phyloP scores from a whole-genome alignment of 2,113 vertebrate species.

The Salminus brasiliensis region DNA sequence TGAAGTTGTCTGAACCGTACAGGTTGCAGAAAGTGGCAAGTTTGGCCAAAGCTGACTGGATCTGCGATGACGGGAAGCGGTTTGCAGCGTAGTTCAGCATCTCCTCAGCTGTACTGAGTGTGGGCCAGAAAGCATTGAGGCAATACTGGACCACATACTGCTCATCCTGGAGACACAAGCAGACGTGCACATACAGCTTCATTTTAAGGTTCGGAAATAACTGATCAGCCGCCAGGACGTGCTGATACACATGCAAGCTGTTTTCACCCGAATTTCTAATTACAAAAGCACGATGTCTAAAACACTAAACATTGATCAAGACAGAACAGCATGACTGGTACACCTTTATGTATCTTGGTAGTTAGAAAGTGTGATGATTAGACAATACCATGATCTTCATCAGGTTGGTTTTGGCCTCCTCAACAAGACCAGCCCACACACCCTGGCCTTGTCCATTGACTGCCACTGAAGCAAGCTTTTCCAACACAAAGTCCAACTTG shows the following conservation, averaged over 20 bases:
- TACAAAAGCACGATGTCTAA: too few species aligned
- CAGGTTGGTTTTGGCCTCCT: slow-evolving; percentile 88
- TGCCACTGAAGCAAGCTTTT: slow-evolving; percentile 85
- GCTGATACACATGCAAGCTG: too few species aligned
- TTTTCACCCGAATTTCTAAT: too few species aligned
- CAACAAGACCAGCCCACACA: slow-evolving; percentile 80
- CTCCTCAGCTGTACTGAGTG: slow-evolving; percentile 88
- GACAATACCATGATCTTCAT: slow-evolving; percentile 85
- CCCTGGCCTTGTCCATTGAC: slow-evolving; percentile 65
- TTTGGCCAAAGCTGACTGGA: slow-evolving; percentile 85
- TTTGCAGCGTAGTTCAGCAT: slow-evolving; percentile 86
- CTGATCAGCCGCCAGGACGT: too few species aligned
- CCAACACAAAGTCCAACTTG: slow-evolving; percentile 88
- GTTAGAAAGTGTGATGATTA: neutral
- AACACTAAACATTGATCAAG: too few species aligned
- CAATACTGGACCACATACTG: slow-evolving; percentile 93
- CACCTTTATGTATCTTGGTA: neutral
- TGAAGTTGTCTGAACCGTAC: slow-evolving; percentile 86
- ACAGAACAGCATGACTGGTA: too few species aligned
- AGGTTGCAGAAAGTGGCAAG: slow-evolving; percentile 92
- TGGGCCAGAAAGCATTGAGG: slow-evolving; percentile 88
- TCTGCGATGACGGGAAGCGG: slow-evolving; percentile 72
- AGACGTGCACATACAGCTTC: neutral
- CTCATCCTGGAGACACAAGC: slow-evolving; percentile 78
- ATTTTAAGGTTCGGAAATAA: too few species aligned